A percentile compares a stretch with the other conserved stretches of the same genome.
Evolutionary conservation across 1,140 invertebrate genomes (phyloP).

Genomic region (Vanessa atalanta): DNA sequence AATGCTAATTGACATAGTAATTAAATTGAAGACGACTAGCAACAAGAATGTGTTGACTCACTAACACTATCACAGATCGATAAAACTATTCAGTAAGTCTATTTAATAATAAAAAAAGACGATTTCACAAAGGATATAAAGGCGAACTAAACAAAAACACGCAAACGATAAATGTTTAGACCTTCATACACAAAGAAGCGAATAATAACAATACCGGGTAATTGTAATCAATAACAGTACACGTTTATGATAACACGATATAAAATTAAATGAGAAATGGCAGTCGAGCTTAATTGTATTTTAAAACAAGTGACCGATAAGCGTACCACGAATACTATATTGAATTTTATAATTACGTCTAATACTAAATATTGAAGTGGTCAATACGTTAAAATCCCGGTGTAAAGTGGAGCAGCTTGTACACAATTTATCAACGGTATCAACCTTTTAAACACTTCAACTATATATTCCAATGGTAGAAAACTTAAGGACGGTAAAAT

Average conservation of each 20-base stretch:
- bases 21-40: constrained; percentile 30
- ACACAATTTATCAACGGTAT: neutral
- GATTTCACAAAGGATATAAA: constrained; percentile 11
- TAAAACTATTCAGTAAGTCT: neutral
- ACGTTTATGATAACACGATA: neutral
- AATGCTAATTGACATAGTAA: constrained; percentile 48
- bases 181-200: constrained; percentile 12
- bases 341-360: constrained; percentile 19
- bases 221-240: constrained; percentile 19
- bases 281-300: neutral
- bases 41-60: constrained; percentile 25
- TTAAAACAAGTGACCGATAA: constrained; percentile 19
- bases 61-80: constrained; percentile 9
- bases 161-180: neutral
- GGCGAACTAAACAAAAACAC: neutral
- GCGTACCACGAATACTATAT: constrained; percentile 25
- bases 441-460: constrained; percentile 28
- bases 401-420: constrained; percentile 12
- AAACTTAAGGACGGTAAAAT: constrained; percentile 52
- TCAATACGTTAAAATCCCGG: constrained; percentile 4
- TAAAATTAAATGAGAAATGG: constrained; percentile 1
- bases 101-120: neutral
- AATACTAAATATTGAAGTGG: constrained; percentile 26
- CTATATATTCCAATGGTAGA: constrained; percentile 38
- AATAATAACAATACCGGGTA: neutral